Evolutionary conservation across 2,888 invertebrate genomes (phyloP).

Genomic region (Amaurobius ferox): DNA sequence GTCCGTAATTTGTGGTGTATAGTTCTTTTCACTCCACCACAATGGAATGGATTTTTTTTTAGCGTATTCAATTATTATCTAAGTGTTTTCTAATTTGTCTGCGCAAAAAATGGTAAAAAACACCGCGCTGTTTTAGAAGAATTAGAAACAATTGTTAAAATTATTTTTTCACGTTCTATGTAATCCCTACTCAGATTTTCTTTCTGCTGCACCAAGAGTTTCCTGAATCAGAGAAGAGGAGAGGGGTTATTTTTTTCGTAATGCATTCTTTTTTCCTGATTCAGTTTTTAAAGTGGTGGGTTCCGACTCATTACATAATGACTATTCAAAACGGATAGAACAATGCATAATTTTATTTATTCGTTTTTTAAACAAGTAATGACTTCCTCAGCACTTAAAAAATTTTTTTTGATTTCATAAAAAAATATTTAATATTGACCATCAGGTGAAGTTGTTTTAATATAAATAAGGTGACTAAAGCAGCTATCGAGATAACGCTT

Average conservation of each 20-base stretch:
- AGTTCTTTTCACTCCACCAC: constrained; percentile 39
- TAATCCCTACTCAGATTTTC: constrained; percentile 11
- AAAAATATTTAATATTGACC: no score
- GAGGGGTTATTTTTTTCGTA: background rate
- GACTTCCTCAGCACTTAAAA: background rate
- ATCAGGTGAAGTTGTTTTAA: no score
- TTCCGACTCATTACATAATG: background rate
- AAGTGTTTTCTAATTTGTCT: constrained; percentile 60
- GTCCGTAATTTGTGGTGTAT: constrained; percentile 54
- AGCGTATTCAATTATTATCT: constrained; percentile 38
- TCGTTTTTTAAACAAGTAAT: background rate
- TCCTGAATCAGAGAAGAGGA: background rate
- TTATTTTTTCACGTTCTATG: background rate
- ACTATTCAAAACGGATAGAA: background rate
- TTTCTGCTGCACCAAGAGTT: background rate
- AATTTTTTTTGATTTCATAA: no score
- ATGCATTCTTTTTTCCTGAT: background rate
- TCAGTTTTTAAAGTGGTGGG: background rate
- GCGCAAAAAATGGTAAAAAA: background rate
- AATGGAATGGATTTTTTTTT: constrained; percentile 30
- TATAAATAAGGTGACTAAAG: no score
- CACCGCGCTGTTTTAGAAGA: background rate
- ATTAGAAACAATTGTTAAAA: constrained; percentile 1
- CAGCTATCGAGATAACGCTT: no score
- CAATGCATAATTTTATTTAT: background rate